Base-by-base conservation (phyloP, 2,888 invertebrate species). In the Crioceris asparagi region DNA sequence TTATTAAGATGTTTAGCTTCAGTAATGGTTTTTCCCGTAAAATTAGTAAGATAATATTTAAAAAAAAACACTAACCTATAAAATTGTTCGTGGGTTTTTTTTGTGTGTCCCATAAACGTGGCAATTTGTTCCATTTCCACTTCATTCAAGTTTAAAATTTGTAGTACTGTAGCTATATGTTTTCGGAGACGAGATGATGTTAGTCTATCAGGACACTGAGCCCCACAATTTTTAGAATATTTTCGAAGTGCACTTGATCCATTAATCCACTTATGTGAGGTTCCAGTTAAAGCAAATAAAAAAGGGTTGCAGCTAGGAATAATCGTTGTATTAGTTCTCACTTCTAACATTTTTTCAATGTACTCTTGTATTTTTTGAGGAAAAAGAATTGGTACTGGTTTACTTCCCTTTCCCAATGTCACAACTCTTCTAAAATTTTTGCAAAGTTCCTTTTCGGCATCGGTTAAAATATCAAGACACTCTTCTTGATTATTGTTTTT, bases 41-140 rank as follows among this genome's bases (percentile, higher is more conserved):
- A n/a, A n/a, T n/a, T n/a, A n/a, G n/a, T n/a, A n/a, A n/a, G n/a
- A n/a, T n/a, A n/a, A n/a, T n/a, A n/a, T n/a, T n/a, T n/a, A n/a
- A n/a, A n/a, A n/a, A n/a, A n/a, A n/a, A n/a, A n/a, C n/a, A n/a
- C n/a, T n/a, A n/a, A n/a, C n/a, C n/a, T n/a, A n/a, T n/a, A n/a
- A n/a, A n/a, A n/a, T n/a, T n/a, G n/a, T n/a, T n/a, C n/a, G n/a
- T n/a, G n/a, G n/a, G n/a, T n/a, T n/a, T n/a, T n/a, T n/a, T n/a
- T n/a, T n/a, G n/a, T n/a, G n/a, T n/a, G n/a, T n/a, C n/a, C n/a
- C n/a, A n/a, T n/a, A n/a, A n/a, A n/a, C n/a, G n/a, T n/a, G n/a
- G n/a, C n/a, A n/a, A 51, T 25, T 39, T 52, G 51, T 23, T 52
- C 45, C 45, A 49, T 47, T 32, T 50, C 48, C 8, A 41, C 14